Conservation (phyloP, 2,113 vertebrate genomes). For the Sander vitreus region DNA sequence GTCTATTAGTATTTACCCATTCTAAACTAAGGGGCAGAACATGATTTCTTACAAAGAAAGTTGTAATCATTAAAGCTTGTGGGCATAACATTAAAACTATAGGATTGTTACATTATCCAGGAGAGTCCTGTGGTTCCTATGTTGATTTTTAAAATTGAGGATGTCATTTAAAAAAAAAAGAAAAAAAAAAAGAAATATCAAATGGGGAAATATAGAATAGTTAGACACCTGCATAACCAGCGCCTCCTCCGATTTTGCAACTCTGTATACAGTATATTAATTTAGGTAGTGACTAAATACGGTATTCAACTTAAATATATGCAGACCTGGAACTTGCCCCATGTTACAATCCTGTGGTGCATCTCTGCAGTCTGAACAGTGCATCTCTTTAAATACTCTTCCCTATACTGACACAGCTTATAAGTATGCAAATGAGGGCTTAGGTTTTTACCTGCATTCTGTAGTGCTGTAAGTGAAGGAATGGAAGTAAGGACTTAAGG, state of each 20-base stretch:
- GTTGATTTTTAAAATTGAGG: no score
- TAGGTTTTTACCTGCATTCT: background rate
- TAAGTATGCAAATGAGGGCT: background rate
- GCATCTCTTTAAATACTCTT: no score
- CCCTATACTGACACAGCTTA: background rate
- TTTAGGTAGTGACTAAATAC: background rate
- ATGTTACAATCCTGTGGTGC: conserved; percentile 38
- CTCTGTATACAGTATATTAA: background rate
- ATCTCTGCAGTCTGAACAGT: conserved; percentile 40
- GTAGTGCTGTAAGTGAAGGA: background rate
- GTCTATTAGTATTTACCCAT: background rate
- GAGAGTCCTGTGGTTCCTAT: background rate
- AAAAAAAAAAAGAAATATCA: no score
- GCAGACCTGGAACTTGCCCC: conserved; percentile 47
- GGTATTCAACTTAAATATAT: background rate
- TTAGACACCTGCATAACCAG: background rate
- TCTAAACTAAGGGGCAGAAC: background rate
- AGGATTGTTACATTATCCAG: no score
- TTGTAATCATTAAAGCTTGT: no score
- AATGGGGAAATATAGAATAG: background rate
- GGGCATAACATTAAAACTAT: no score
- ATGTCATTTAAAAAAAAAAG: background rate
- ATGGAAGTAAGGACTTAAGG: background rate
- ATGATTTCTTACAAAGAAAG: background rate
- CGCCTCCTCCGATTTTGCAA: background rate